A percentile compares a stretch with the other conserved stretches of the same genome.
These are phyloP conservation scores for Epirrhoe tristata DNA, from an alignment of 2,888 invertebrate species.

Conservation along the genomic window DNA sequence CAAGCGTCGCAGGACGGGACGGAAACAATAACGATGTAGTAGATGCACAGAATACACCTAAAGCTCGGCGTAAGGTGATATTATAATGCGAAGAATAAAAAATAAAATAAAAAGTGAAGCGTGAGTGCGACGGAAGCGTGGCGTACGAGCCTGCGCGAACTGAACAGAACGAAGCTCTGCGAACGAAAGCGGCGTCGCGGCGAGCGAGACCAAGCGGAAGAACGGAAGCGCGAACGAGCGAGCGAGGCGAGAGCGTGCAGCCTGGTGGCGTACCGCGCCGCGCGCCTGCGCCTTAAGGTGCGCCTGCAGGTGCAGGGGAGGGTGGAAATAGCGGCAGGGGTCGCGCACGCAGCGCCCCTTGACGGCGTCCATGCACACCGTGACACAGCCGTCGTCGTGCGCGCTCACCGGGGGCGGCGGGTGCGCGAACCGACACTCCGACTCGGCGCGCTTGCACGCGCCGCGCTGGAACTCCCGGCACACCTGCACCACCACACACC, in stretches of 20 bases:
- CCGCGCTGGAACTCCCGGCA: conserved; percentile 99
- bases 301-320: conserved; percentile 99
- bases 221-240: conserved; percentile 82
- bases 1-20: conserved; percentile 85
- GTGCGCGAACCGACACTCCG: conserved; percentile 99
- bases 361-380: conserved; percentile 99
- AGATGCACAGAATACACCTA: conserved; percentile 86
- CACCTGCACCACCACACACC: conserved; percentile 90
- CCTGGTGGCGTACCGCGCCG: conserved; percentile 93
- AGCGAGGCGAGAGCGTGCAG: conserved; percentile 84
- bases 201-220: conserved; percentile 82
- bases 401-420: conserved; percentile 98
- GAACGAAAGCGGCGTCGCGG: conserved; percentile 83
- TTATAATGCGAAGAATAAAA: conserved; percentile 81
- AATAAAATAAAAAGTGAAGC: conserved; percentile 80
- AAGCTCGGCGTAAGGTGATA: conserved; percentile 84
- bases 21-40: conserved; percentile 86
- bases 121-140: conserved; percentile 86
- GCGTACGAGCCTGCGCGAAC: conserved; percentile 76
- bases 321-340: conserved; percentile 99
- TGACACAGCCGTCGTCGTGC: conserved; percentile 99
- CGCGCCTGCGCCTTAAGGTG: conserved; percentile 99
- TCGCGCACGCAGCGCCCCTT: conserved; percentile 99
- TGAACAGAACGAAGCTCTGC: conserved; percentile 81
- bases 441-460: conserved; percentile 98